Percentiles rank a stretch among this genome's conserved stretches.
Evolutionary conservation across 2,888 invertebrate species (phyloP).

Genomic region (Cantharis rufa): DNA sequence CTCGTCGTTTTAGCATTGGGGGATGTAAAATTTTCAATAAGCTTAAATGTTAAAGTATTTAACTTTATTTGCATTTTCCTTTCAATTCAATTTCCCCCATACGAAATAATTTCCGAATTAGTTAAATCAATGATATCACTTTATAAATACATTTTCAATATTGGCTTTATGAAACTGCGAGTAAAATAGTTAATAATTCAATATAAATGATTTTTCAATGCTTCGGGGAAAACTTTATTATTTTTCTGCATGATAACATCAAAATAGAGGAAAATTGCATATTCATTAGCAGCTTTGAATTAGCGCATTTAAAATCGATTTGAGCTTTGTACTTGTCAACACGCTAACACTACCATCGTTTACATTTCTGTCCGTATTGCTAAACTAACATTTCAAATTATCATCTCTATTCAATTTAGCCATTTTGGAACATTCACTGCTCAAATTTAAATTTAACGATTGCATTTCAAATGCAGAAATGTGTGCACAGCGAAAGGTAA

Average conservation of each 20-base stretch:
- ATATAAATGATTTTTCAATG: conserved; percentile 37
- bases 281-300: conserved; percentile 31
- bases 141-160: background rate
- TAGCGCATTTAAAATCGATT: conserved; percentile 29
- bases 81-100: background rate
- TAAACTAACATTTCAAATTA: conserved; percentile 24
- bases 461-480: background rate
- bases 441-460: background rate
- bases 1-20: background rate
- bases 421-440: background rate
- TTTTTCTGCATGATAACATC: conserved; percentile 35
- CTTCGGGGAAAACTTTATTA: conserved; percentile 32
- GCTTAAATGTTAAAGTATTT: background rate
- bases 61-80: background rate
- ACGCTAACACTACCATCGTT: conserved; percentile 22
- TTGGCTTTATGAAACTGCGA: background rate
- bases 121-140: background rate
- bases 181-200: conserved; percentile 34
- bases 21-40: background rate
- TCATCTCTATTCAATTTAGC: conserved; percentile 22
- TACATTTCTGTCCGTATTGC: conserved; percentile 19
- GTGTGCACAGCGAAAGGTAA: background rate
- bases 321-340: conserved; percentile 24
- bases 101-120: background rate
- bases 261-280: conserved; percentile 30